These are phyloP conservation scores for Endotricha flammealis DNA, from an alignment of 2,888 invertebrate genomes.

Conservation along the genomic window DNA sequence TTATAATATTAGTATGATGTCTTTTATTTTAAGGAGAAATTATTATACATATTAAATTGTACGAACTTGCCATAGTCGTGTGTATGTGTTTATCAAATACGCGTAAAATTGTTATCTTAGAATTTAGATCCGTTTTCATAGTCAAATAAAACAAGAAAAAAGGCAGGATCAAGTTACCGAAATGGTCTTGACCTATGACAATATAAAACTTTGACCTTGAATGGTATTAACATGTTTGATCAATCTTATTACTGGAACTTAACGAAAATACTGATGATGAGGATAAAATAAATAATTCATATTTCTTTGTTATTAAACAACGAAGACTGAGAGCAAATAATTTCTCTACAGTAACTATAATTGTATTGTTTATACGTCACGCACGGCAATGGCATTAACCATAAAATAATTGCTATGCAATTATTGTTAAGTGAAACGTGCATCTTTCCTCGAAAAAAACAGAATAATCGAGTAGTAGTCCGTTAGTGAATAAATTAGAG, in stretches of 20 bases:
- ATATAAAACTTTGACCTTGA: slow-evolving; percentile 6
- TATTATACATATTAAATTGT: no score
- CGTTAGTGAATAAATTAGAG: slow-evolving; percentile 8
- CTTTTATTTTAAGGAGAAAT: no score
- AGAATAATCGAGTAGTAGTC: background rate
- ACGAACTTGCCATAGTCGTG: no score
- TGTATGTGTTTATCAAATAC: no score
- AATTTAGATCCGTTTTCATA: no score
- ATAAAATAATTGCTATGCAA: background rate
- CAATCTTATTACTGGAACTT: background rate
- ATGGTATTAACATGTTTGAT: background rate
- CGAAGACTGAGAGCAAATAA: no score
- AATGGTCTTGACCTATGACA: slow-evolving; percentile 16
- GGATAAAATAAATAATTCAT: background rate
- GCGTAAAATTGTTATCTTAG: no score
- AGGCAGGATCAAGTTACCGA: background rate
- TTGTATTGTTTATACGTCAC: background rate
- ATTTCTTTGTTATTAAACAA: no score
- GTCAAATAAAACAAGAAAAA: background rate
- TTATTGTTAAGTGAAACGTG: slow-evolving; percentile 10
- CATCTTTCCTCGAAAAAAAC: slow-evolving; percentile 9
- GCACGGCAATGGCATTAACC: background rate
- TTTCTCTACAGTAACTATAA: no score
- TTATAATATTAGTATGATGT: no score
- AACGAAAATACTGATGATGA: background rate